These are phyloP conservation scores for Pycnonotus jocosus DNA, from an alignment of 2,113 vertebrate species.

Conservation along the genomic window DNA sequence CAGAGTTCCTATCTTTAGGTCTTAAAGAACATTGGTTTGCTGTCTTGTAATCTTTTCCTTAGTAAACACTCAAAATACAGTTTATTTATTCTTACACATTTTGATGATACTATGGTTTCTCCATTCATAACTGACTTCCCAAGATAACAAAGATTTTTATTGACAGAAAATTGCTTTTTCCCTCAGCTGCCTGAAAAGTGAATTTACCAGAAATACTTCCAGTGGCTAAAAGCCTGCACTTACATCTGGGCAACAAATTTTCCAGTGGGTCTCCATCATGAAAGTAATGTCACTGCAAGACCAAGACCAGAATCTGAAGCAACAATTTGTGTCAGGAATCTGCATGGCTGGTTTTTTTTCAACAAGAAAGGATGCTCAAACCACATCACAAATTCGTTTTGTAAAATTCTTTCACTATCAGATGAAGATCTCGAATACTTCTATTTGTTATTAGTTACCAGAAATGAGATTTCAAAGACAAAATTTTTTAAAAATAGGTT, in stretches of 20 bases:
- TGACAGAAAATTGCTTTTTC: background rate
- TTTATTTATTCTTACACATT: background rate
- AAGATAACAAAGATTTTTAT: background rate
- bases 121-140: background rate
- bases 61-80: background rate
- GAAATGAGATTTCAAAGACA: background rate
- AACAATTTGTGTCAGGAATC: background rate
- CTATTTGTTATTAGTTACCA: background rate
- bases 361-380: background rate
- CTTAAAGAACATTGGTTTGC: background rate
- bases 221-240: background rate
- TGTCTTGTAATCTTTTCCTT: background rate
- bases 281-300: background rate
- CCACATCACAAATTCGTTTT: background rate
- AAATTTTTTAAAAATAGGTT: background rate
- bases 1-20: background rate
- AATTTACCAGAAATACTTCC: background rate
- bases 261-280: background rate
- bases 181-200: background rate
- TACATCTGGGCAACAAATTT: background rate
- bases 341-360: fast-evolving
- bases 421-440: background rate
- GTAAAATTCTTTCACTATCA: background rate
- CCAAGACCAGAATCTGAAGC: background rate
- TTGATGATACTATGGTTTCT: background rate